These are phyloP conservation scores for Heterodera filipjevi DNA, from an alignment of 2,888 invertebrate species.

Conservation along the genomic window DNA sequence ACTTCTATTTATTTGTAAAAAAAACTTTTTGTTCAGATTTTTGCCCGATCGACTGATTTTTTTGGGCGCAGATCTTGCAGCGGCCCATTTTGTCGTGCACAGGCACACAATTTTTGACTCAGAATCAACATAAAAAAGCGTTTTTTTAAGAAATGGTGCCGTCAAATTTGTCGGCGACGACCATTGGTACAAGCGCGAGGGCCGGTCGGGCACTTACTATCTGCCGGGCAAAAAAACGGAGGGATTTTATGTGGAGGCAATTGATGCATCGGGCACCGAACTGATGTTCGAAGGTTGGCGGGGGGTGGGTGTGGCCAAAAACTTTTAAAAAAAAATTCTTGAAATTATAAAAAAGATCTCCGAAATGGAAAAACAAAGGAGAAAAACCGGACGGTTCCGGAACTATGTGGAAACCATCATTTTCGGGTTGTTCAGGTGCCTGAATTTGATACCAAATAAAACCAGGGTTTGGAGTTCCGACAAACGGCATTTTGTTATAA, in stretches of 20 bases:
- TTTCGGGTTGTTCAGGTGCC: too few relatives aligned
- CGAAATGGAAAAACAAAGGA: too few relatives aligned
- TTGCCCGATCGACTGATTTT: slow-evolving; percentile 61
- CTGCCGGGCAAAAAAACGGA: slow-evolving; percentile 66
- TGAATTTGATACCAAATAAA: too few relatives aligned
- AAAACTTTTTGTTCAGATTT: slow-evolving; percentile 52
- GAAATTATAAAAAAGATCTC: too few relatives aligned
- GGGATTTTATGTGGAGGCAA: slow-evolving; percentile 76
- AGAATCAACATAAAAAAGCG: neutral
- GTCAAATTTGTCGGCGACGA: slow-evolving; percentile 72
- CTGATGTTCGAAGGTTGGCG: slow-evolving; percentile 78
- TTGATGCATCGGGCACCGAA: slow-evolving; percentile 78
- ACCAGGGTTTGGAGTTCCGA: too few relatives aligned
- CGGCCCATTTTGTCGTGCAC: slow-evolving; percentile 80
- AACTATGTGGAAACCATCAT: too few relatives aligned
- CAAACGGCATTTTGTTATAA: too few relatives aligned
- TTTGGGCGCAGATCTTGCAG: slow-evolving; percentile 80
- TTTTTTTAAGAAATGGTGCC: slow-evolving; percentile 73
- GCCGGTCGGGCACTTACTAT: slow-evolving; percentile 38
- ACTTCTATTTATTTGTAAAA: too few relatives aligned
- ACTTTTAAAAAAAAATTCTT: neutral
- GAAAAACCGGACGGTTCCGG: too few relatives aligned
- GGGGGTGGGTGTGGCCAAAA: neutral
- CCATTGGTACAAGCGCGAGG: slow-evolving; percentile 70
- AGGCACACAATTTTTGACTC: slow-evolving; percentile 13